Conservation (phyloP, 2,797 vertebrate genomes). For the Pteropus rufus region DNA sequence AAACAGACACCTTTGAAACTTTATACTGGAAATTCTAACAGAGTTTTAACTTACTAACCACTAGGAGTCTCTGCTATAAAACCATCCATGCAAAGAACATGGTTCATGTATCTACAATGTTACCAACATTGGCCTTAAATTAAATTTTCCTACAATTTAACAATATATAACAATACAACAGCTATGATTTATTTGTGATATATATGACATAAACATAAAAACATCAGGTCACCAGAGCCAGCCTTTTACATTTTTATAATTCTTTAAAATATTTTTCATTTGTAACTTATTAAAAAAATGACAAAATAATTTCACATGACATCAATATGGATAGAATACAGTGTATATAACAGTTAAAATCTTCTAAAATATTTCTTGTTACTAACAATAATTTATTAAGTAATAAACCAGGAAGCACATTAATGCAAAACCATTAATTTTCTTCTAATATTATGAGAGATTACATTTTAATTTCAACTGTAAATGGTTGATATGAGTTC, state of each 20-base stretch:
- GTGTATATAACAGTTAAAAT: slow-evolving; percentile 11
- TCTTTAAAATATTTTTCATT: slow-evolving; percentile 53
- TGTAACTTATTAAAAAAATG: not conserved
- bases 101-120: slow-evolving; percentile 51
- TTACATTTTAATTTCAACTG: slow-evolving; percentile 60
- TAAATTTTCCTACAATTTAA: slow-evolving; percentile 56
- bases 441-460: slow-evolving; percentile 54
- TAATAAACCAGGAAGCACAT: slow-evolving; percentile 60
- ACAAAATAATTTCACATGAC: slow-evolving; percentile 47
- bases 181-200: slow-evolving; percentile 48
- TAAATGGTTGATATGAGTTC: slow-evolving; percentile 32
- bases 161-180: slow-evolving; percentile 22
- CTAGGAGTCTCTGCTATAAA: slow-evolving; percentile 36
- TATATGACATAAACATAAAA: slow-evolving; percentile 48
- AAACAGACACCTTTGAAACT: slow-evolving; percentile 41
- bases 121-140: slow-evolving; percentile 50
- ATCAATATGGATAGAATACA: slow-evolving; percentile 32
- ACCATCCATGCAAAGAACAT: slow-evolving; percentile 30
- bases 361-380: slow-evolving; percentile 53
- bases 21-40: slow-evolving; percentile 23
- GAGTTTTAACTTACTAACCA: slow-evolving; percentile 35
- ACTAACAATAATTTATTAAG: slow-evolving; percentile 65
- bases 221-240: not conserved
- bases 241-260: slow-evolving; percentile 9
- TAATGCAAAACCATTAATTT: slow-evolving; percentile 67